Evolutionary conservation across 2,113 vertebrate species (phyloP).

Genomic region (Cyphomyrus discorhynchus): DNA sequence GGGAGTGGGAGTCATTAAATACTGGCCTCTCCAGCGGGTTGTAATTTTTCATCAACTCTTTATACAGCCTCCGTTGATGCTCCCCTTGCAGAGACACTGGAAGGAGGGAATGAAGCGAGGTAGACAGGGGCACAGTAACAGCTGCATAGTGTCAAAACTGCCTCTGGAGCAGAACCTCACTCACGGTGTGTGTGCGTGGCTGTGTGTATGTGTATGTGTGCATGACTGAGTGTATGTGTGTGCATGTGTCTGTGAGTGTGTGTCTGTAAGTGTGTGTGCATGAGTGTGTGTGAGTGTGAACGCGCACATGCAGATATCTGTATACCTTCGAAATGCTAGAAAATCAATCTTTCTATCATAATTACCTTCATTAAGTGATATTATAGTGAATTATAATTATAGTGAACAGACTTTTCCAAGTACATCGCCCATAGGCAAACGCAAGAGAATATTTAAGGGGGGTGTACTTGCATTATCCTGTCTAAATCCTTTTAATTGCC

Average conservation of each 20-base stretch:
- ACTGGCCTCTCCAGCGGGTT: slow-evolving; percentile 81
- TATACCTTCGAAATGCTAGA: neutral
- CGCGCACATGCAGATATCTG: neutral
- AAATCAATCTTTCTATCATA: neutral
- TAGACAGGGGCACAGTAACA: neutral
- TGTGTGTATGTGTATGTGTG: neutral
- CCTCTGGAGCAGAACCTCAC: neutral
- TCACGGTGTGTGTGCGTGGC: neutral
- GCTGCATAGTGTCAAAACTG: neutral
- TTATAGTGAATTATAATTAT: neutral
- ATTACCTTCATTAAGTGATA: neutral
- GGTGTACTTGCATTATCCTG: neutral
- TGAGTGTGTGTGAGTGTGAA: neutral
- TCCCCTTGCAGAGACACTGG: slow-evolving; percentile 82
- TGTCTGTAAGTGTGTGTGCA: neutral
- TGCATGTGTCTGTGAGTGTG: neutral
- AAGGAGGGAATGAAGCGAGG: neutral
- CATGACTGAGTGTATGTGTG: neutral
- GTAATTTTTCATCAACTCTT: slow-evolving; percentile 72
- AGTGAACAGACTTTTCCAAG: neutral
- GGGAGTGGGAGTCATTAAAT: slow-evolving; percentile 75
- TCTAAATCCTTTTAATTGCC: neutral
- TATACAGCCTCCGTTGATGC: slow-evolving; percentile 76
- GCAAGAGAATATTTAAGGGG: neutral
- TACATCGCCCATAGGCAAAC: neutral